Evolutionary conservation across 2,888 invertebrate genomes (phyloP).

Genomic region (Pegoplata infirma): DNA sequence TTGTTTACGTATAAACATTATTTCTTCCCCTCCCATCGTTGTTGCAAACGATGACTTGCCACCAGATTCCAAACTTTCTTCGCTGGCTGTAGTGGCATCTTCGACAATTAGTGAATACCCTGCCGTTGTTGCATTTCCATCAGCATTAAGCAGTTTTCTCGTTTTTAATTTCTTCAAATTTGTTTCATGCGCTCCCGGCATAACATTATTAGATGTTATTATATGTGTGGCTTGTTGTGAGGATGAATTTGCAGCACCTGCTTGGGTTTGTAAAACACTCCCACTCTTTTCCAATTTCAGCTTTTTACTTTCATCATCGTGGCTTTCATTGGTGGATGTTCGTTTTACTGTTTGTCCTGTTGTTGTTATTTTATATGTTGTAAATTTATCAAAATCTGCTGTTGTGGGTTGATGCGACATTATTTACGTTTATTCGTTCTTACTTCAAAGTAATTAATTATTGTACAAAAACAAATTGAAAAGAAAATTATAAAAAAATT

Average conservation of each 20-base stretch:
- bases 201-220: slow-evolving; percentile 35
- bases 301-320: slow-evolving; percentile 61
- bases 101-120: slow-evolving; percentile 54
- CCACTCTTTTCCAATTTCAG: slow-evolving; percentile 60
- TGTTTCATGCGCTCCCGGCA: slow-evolving; percentile 27
- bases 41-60: slow-evolving; percentile 45
- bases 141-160: slow-evolving; percentile 46
- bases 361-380: slow-evolving; percentile 54
- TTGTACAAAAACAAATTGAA: slow-evolving; percentile 52
- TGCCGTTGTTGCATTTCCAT: slow-evolving; percentile 37
- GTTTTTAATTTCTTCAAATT: slow-evolving; percentile 48
- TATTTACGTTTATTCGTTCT: slow-evolving; percentile 12
- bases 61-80: slow-evolving; percentile 48
- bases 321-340: slow-evolving; percentile 60
- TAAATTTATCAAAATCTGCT: slow-evolving; percentile 56
- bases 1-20: slow-evolving; percentile 56
- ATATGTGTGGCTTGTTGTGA: slow-evolving; percentile 27
- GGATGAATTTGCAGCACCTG: slow-evolving; percentile 29
- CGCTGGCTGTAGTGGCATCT: slow-evolving; percentile 44
- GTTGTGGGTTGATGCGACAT: slow-evolving; percentile 58
- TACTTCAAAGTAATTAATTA: slow-evolving; percentile 28
- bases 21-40: slow-evolving; percentile 37
- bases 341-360: slow-evolving; percentile 55
- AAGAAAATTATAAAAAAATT: slow-evolving; percentile 58
- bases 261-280: slow-evolving; percentile 47